Conservation (phyloP, 2,797 vertebrate species). For the Liparis tanakae region DNA sequence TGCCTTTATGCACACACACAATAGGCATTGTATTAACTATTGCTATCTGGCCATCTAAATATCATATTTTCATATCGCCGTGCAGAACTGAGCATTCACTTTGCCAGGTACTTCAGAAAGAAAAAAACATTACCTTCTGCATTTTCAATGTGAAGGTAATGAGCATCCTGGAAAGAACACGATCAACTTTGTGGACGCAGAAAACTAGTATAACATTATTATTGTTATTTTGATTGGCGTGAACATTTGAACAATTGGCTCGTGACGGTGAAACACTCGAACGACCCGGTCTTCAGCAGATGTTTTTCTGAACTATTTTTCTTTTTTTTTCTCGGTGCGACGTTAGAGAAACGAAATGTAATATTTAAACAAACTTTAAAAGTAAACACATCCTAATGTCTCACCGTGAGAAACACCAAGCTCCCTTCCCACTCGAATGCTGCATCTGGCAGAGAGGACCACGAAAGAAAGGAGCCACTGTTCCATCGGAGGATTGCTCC, state of each 20-base stretch:
- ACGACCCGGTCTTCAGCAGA: neutral
- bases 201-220: neutral
- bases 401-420: conserved; percentile 8
- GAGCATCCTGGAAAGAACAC: no score
- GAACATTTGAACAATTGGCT: neutral
- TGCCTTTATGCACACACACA: no score
- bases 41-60: no score
- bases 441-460: conserved; percentile 7
- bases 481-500: conserved; percentile 28
- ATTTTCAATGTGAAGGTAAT: no score
- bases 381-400: neutral
- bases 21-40: no score
- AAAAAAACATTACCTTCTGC: no score
- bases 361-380: conserved; percentile 1
- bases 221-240: neutral
- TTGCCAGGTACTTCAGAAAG: no score
- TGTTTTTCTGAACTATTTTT: neutral
- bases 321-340: no score
- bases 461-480: conserved; percentile 43
- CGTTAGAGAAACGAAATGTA: conserved; percentile 2
- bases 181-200: neutral
- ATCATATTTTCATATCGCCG: no score
- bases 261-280: no score
- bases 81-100: no score
- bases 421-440: conserved; percentile 26